These are phyloP conservation scores for Osedax frankpressi DNA, from an alignment of 2,888 invertebrate species.

Conservation along the genomic window DNA sequence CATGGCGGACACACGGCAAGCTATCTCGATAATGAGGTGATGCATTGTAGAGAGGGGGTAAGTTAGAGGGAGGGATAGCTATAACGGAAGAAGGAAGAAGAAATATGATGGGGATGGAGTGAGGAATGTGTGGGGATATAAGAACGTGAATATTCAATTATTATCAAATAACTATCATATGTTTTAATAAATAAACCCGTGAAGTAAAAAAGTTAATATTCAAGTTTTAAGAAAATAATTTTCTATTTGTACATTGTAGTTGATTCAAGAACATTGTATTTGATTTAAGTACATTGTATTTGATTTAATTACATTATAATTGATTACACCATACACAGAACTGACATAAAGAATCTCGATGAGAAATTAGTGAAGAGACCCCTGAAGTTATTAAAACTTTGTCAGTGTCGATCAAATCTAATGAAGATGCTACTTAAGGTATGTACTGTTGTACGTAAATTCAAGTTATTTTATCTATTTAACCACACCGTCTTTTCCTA, in stretches of 20 bases:
- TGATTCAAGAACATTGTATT: no score
- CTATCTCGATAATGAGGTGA: conserved; percentile 40
- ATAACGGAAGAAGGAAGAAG: no score
- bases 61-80: no score
- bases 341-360: conserved; percentile 66
- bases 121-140: background rate
- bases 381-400: conserved; percentile 57
- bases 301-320: no score
- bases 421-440: conserved; percentile 56
- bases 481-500: conserved; percentile 87
- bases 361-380: conserved; percentile 66
- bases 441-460: conserved; percentile 89
- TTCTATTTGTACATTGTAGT: no score
- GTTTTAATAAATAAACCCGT: no score
- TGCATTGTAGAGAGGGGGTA: background rate
- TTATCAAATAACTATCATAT: no score
- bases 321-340: conserved; percentile 47
- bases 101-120: background rate
- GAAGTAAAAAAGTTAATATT: no score
- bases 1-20: conserved; percentile 52
- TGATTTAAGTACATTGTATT: no score
- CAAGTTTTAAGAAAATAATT: no score
- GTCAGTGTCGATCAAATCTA: conserved; percentile 40
- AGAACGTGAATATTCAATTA: no score
- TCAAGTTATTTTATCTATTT: conserved; percentile 89